These are phyloP conservation scores for Acropternis orthonyx DNA, from an alignment of 2,797 vertebrate species.

Conservation along the genomic window DNA sequence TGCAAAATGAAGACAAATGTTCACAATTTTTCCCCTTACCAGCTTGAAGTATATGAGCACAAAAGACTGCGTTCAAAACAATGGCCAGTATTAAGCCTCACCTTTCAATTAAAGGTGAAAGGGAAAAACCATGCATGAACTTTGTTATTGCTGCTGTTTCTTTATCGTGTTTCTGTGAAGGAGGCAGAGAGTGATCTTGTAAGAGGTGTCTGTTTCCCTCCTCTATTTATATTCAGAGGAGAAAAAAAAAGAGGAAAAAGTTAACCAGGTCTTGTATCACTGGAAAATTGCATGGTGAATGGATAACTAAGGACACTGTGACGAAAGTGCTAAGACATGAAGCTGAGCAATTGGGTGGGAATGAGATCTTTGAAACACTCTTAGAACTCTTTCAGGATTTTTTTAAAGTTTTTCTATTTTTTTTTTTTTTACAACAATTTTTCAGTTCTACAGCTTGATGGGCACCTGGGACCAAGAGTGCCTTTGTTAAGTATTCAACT, in stretches of 20 bases:
- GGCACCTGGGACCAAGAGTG: background rate
- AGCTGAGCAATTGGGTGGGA: background rate
- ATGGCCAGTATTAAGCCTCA: background rate
- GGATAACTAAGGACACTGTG: background rate
- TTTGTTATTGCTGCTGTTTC: background rate
- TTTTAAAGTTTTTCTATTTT: background rate
- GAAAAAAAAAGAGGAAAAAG: background rate
- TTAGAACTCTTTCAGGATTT: background rate
- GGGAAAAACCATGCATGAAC: background rate
- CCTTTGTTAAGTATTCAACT: constrained; percentile 12
- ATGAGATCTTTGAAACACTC: background rate
- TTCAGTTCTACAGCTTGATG: background rate
- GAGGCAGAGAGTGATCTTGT: background rate
- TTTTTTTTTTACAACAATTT: background rate
- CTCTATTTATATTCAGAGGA: background rate
- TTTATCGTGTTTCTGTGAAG: background rate
- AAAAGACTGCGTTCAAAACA: background rate
- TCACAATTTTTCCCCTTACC: background rate
- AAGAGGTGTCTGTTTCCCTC: background rate
- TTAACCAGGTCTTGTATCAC: background rate
- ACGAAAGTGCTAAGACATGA: background rate
- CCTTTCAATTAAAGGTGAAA: constrained; percentile 12
- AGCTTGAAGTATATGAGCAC: background rate
- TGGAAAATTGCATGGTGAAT: background rate
- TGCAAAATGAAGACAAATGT: background rate